A percentile compares a stretch with the other conserved stretches of the same genome.
Conservation (phyloP, 2,797 vertebrate genomes). For the Cyclura pinguis region DNA sequence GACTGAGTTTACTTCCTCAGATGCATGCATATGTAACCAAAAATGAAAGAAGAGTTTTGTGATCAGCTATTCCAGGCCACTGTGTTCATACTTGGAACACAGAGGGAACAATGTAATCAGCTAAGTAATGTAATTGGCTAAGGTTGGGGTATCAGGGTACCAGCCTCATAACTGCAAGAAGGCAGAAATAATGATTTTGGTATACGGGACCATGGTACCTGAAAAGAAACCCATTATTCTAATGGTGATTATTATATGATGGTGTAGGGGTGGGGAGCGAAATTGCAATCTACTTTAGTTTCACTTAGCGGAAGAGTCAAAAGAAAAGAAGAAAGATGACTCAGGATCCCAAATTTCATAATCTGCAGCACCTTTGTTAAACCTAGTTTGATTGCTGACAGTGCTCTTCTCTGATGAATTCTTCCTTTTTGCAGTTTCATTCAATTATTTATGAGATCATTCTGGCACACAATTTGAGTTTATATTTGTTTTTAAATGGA, state of each 20-base stretch:
- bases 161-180: background rate
- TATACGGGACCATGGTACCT: background rate
- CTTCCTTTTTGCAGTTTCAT: background rate
- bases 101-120: background rate
- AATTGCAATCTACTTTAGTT: background rate
- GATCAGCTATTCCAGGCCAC: background rate
- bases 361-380: background rate
- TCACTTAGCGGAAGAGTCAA: background rate
- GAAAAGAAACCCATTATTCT: rapidly evolving
- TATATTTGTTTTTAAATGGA: slow-evolving; percentile 22
- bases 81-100: background rate
- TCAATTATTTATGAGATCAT: background rate
- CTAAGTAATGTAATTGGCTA: too few relatives aligned
- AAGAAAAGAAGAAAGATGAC: slow-evolving; percentile 17
- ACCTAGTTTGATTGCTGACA: background rate
- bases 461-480: background rate
- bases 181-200: background rate
- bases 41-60: background rate
- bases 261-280: background rate
- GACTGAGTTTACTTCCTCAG: too few relatives aligned
- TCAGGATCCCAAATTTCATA: background rate
- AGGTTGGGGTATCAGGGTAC: background rate
- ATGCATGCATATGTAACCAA: background rate
- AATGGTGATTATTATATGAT: slow-evolving; percentile 12
- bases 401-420: background rate